Evolutionary conservation across 2,113 vertebrate genomes (phyloP).

Genomic region (Talpa occidentalis): DNA sequence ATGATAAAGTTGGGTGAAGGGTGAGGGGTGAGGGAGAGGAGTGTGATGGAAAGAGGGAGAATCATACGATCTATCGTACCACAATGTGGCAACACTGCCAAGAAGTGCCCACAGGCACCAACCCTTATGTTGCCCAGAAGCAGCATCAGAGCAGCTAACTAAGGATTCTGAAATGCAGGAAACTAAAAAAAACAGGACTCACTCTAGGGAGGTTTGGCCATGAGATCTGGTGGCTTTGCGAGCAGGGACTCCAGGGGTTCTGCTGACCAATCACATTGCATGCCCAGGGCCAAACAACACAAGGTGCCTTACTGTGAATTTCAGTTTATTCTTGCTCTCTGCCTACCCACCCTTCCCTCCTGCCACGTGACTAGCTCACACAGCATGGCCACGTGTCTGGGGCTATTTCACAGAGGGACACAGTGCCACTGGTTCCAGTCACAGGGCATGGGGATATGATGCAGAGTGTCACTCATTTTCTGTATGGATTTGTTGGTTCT

Average conservation of each 20-base stretch:
- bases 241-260: too few species aligned
- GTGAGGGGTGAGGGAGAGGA: neutral
- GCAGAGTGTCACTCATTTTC: rapidly evolving
- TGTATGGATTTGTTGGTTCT: neutral
- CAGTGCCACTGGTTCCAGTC: constrained; percentile 59
- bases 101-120: neutral
- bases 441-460: rapidly evolving
- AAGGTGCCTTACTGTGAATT: neutral
- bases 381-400: neutral
- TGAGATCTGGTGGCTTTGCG: too few species aligned
- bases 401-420: neutral
- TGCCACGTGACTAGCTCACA: rapidly evolving
- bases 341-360: neutral
- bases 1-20: neutral
- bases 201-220: neutral
- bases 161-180: neutral
- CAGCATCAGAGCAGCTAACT: neutral
- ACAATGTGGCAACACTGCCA: neutral
- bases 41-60: neutral
- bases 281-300: too few species aligned
- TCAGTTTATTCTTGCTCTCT: neutral
- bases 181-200: neutral
- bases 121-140: neutral
- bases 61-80: neutral
- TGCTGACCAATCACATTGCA: too few species aligned